Conservation (phyloP, 2,113 vertebrate species). For the Anarhynchus alexandrinus region DNA sequence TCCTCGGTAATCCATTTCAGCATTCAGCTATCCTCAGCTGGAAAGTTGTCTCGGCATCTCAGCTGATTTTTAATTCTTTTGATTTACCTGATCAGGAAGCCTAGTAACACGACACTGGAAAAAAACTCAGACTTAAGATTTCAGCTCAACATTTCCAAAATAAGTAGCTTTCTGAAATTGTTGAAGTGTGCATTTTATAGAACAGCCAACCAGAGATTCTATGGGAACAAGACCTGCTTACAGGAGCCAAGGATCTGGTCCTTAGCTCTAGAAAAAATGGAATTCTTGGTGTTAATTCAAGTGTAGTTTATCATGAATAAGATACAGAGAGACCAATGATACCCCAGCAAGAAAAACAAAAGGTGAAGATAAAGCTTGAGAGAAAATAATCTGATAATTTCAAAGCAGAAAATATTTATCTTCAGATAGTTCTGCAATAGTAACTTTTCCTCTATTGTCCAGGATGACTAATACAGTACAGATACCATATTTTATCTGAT, state of each 20-base stretch:
- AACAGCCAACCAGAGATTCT: background rate
- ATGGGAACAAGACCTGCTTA: background rate
- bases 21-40: background rate
- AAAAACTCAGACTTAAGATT: background rate
- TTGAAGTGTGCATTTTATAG: background rate
- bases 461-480: constrained; percentile 17
- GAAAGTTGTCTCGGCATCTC: background rate
- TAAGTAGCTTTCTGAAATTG: background rate
- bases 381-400: constrained; percentile 21
- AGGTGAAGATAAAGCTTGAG: background rate
- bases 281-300: background rate
- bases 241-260: background rate
- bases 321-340: background rate
- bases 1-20: background rate
- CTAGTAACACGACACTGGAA: background rate
- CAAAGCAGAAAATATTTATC: constrained; percentile 19
- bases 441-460: background rate
- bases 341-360: background rate
- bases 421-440: background rate
- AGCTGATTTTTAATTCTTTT: background rate
- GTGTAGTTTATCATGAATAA: background rate
- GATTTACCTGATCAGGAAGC: background rate
- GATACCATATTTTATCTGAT: constrained; percentile 5
- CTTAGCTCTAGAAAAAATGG: background rate
- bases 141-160: background rate